Evolutionary conservation across 1,140 invertebrate genomes (phyloP).

Genomic region (Paracyclopina nana): DNA sequence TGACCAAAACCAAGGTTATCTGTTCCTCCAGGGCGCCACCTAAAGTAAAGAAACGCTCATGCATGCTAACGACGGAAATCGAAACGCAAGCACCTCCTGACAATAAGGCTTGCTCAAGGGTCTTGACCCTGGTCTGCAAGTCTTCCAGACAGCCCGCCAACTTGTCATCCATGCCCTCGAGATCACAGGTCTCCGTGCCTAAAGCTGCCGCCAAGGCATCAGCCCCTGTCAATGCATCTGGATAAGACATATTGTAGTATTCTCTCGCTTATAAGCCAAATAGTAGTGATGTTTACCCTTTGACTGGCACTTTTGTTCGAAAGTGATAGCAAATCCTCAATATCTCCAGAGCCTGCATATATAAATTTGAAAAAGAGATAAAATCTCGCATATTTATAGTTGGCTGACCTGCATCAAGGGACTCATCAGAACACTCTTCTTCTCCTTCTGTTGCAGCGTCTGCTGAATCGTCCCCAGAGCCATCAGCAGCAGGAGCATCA

Average conservation of each 20-base stretch:
- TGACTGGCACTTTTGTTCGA: background rate
- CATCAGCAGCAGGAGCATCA: constrained; percentile 2
- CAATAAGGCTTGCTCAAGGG: background rate
- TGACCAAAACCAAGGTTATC: constrained; percentile 15
- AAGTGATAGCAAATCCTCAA: background rate
- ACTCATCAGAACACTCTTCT: background rate
- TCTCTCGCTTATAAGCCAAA: background rate
- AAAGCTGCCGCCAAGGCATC: constrained; percentile 3
- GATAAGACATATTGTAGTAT: background rate
- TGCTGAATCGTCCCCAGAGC: background rate
- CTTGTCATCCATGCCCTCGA: constrained; percentile 15
- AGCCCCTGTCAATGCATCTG: background rate
- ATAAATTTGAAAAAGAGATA: background rate
- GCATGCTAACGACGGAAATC: background rate
- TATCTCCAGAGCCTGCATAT: background rate
- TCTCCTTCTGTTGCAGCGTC: background rate
- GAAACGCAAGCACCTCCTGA: background rate
- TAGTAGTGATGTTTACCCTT: background rate
- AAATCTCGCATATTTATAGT: background rate
- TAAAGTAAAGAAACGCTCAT: background rate
- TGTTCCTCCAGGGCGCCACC: constrained; percentile 14
- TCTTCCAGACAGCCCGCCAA: constrained; percentile 1
- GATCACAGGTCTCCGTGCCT: constrained; percentile 3
- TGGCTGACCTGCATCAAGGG: background rate
- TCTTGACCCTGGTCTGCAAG: background rate